Conservation (phyloP, 92 coral and sea anemone species). For the Parazoanthus darwini region DNA sequence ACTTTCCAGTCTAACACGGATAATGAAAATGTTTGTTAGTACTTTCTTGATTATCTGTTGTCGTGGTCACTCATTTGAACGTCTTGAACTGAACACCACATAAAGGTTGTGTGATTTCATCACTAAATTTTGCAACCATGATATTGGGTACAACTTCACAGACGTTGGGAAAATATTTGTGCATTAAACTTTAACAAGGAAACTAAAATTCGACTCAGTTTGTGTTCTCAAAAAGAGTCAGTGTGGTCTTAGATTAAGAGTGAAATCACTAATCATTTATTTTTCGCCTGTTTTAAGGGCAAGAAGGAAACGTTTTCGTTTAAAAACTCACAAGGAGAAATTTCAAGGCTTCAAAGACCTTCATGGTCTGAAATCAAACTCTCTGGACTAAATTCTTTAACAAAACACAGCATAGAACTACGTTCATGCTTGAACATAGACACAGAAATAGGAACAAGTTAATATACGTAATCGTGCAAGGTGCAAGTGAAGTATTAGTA, state of each 20-base stretch:
- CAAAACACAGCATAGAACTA: too few relatives aligned
- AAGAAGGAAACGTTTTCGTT: not conserved
- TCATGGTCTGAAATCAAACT: not conserved
- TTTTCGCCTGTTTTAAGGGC: not conserved
- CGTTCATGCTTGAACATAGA: too few relatives aligned
- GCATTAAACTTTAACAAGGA: not conserved
- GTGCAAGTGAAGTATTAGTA: too few relatives aligned
- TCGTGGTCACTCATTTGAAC: not conserved
- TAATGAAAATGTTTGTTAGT: slow-evolving; percentile 37
- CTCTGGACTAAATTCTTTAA: not conserved
- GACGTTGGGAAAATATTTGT: not conserved
- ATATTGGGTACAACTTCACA: not conserved
- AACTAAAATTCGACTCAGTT: not conserved
- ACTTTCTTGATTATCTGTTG: not conserved
- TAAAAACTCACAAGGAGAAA: not conserved
- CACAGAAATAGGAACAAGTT: too few relatives aligned
- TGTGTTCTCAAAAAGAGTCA: not conserved
- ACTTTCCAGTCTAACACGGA: not conserved
- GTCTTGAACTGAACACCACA: not conserved
- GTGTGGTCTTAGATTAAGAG: too few relatives aligned
- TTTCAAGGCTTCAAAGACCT: not conserved
- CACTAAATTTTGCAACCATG: not conserved
- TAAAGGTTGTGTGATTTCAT: not conserved
- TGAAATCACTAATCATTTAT: not conserved
- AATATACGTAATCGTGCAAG: too few relatives aligned